Evolutionary conservation across 2,888 invertebrate genomes (phyloP), one percentile per base, ranked within the genome.

Genomic region (Eueremaeus valkanovi): DNA sequence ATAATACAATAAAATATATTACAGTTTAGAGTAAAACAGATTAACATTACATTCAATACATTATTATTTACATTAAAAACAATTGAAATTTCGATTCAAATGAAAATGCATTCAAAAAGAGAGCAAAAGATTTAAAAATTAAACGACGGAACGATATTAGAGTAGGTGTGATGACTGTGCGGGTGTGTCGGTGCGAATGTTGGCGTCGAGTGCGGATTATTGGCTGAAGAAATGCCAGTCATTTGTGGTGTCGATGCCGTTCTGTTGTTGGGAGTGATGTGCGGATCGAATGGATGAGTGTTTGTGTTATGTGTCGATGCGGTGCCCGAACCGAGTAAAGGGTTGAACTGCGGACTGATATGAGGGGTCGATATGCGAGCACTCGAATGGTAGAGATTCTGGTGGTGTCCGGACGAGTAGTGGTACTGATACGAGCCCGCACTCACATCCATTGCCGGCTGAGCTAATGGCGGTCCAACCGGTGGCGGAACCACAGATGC

Each of bases 131-230:
- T 18, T 16, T 66, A 70, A 45, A 70, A 70, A 18, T 70, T 70
- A 45, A 70, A 70, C 13, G 70, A 70, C 1, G 70, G 70, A 27
- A 68, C 68, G 68, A 68, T 68, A 68, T 66, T 36, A 45, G 70
- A 16, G 40, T 68, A 70, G 1, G 70, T 9, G 45, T 70, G 42
- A 45, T 70, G 40, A 11, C 42, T 70, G 45, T 70, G 70, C 18
- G 40, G 70, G 29, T 70, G 70, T 27, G 40, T 13, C 0, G 45
- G 27, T 1, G 42, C 45, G 21, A 70, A 70, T 42, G 68, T 42
- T 27, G 45, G 8, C 1, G 40, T 18, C 27, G 45, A 16, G 45
- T 70, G 70, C 9, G 70, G 16, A 45, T 8, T 70, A 13, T 70
- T 70, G 21, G 36, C 33, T 21, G 40, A n/a, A n/a, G n/a, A 36